Percentiles rank a stretch among this genome's conserved stretches.
Evolutionary conservation across 1,140 invertebrate species (phyloP).

Genomic region (Ips typographus): DNA sequence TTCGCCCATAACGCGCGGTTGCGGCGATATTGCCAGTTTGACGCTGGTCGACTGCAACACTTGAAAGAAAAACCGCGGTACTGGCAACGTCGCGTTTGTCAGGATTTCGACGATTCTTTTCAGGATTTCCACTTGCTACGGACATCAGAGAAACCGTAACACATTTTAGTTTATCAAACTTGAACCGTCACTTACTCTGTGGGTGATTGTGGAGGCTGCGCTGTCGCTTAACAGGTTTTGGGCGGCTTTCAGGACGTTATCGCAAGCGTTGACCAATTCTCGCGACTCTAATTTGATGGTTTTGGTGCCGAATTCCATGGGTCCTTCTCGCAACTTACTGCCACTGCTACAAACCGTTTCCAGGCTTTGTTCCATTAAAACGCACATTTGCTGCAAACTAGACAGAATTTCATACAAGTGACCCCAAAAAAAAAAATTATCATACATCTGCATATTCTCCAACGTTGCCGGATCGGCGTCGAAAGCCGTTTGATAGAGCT

Average conservation of each 20-base stretch:
- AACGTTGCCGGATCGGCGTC: slow-evolving; percentile 88
- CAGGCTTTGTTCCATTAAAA: slow-evolving; percentile 72
- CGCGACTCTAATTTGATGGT: slow-evolving; percentile 48
- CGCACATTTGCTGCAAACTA: slow-evolving; percentile 76
- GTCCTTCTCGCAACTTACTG: slow-evolving; percentile 42
- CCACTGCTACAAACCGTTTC: slow-evolving; percentile 64
- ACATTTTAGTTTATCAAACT: not conserved
- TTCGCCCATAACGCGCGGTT: slow-evolving; percentile 74
- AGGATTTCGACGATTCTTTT: slow-evolving; percentile 68
- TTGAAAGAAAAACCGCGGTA: slow-evolving; percentile 89
- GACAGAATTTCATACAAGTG: not conserved
- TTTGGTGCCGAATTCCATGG: slow-evolving; percentile 46
- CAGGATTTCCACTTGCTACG: slow-evolving; percentile 72
- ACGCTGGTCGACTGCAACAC: slow-evolving; percentile 79
- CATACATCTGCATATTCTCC: slow-evolving; percentile 71
- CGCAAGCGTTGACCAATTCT: slow-evolving; percentile 50
- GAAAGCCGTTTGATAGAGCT: slow-evolving; percentile 88
- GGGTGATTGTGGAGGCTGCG: slow-evolving; percentile 51
- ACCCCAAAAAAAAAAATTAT: not conserved
- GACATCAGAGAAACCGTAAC: too few relatives aligned
- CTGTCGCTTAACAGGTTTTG: slow-evolving; percentile 43
- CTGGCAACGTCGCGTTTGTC: slow-evolving; percentile 65
- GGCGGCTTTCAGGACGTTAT: slow-evolving; percentile 49
- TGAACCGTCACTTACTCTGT: slow-evolving; percentile 47
- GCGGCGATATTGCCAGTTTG: slow-evolving; percentile 81